phyloP scores from a whole-genome alignment of 2,888 invertebrate species.

The Eupithecia subfuscata region DNA sequence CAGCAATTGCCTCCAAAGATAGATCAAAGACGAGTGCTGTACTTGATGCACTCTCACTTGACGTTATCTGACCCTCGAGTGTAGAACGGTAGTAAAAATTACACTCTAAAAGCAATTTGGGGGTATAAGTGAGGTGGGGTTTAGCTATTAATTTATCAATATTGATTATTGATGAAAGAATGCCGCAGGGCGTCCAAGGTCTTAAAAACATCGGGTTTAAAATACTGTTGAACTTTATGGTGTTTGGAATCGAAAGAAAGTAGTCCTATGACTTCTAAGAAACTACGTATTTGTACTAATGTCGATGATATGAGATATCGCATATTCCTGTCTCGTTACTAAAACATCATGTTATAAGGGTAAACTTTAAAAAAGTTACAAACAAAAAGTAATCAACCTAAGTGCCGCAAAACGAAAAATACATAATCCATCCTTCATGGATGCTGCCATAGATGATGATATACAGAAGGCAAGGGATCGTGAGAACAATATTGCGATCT shows the following conservation, averaged over 20 bases:
- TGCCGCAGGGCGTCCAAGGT: constrained; percentile 70
- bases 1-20: constrained; percentile 39
- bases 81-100: constrained; percentile 81
- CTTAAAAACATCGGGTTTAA: constrained; percentile 39
- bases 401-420: not conserved
- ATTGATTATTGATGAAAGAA: constrained; percentile 75
- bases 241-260: not conserved
- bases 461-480: constrained; percentile 77
- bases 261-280: not conserved
- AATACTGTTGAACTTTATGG: not conserved
- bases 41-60: constrained; percentile 69
- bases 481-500: constrained; percentile 72
- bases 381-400: not conserved
- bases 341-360: not conserved
- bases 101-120: constrained; percentile 70
- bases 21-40: constrained; percentile 75
- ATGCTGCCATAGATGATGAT: not conserved
- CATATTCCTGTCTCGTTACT: not conserved
- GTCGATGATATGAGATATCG: not conserved
- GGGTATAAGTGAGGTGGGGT: constrained; percentile 66
- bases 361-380: not conserved
- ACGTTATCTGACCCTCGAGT: constrained; percentile 76
- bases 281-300: not conserved
- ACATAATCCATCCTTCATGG: not conserved
- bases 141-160: constrained; percentile 74